Evolutionary conservation across 2,888 invertebrate species (phyloP).

Genomic region (Auanema freiburgensis): DNA sequence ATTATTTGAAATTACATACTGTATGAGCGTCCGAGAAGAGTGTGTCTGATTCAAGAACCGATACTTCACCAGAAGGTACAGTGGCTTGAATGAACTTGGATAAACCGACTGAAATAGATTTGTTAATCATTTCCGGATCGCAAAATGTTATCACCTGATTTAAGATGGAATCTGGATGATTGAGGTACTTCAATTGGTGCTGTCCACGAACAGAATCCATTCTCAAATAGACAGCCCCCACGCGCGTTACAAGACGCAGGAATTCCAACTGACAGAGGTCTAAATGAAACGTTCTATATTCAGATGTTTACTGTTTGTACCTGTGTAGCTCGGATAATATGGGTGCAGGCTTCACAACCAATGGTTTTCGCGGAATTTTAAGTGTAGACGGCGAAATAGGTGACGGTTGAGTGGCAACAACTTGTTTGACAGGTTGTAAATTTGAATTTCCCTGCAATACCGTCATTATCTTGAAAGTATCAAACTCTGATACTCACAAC

Average conservation of each 20-base stretch:
- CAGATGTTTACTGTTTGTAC: background rate
- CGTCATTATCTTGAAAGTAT: no score
- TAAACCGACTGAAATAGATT: conserved; percentile 36
- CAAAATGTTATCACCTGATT: conserved; percentile 21
- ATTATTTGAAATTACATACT: conserved; percentile 15
- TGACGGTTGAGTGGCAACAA: no score
- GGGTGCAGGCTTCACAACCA: conserved; percentile 8
- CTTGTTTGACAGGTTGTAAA: no score
- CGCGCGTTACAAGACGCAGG: conserved; percentile 34
- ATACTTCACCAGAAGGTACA: conserved; percentile 44
- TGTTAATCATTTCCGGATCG: background rate
- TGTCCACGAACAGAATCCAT: conserved; percentile 36
- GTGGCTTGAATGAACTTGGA: conserved; percentile 48
- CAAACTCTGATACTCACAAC: no score
- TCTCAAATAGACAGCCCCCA: conserved; percentile 46
- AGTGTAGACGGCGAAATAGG: no score
- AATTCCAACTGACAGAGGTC: conserved; percentile 28
- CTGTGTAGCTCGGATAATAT: conserved; percentile 13
- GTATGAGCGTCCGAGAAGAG: conserved; percentile 42
- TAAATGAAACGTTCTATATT: background rate
- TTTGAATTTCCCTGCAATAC: no score
- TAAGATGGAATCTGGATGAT: conserved; percentile 28
- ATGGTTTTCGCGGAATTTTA: conserved; percentile 4
- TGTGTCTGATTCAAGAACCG: conserved; percentile 44
- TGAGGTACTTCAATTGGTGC: conserved; percentile 31